These are phyloP conservation scores for Malacosoma neustria DNA, from an alignment of 2,888 invertebrate genomes.

Conservation along the genomic window DNA sequence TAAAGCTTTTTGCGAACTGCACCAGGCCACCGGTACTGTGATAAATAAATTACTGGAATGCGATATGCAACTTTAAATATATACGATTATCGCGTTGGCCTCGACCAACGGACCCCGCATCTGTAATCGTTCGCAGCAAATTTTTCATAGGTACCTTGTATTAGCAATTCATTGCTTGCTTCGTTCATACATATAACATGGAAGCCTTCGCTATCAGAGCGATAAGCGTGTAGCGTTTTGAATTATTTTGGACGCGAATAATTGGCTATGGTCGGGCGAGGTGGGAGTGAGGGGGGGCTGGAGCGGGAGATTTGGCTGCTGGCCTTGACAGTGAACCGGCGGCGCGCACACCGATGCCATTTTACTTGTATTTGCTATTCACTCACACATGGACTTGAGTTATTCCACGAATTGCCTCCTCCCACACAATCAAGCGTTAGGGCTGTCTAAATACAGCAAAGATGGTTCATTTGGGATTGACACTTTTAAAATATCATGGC, in stretches of 20 bases:
- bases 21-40: conserved; percentile 20
- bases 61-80: conserved; percentile 52
- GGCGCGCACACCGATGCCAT: conserved; percentile 50
- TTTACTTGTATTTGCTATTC: conserved; percentile 40
- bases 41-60: conserved; percentile 41
- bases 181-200: conserved; percentile 13
- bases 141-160: conserved; percentile 17
- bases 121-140: conserved; percentile 21
- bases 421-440: conserved; percentile 55
- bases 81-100: conserved; percentile 44
- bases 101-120: conserved; percentile 26
- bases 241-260: conserved; percentile 50
- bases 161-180: conserved; percentile 37
- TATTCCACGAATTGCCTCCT: conserved; percentile 65
- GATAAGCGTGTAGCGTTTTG: conserved; percentile 33
- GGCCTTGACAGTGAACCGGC: conserved; percentile 73
- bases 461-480: no score
- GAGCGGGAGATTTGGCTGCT: conserved; percentile 69
- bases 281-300: conserved; percentile 46
- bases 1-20: conserved; percentile 3
- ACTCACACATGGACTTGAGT: conserved; percentile 42
- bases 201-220: conserved; percentile 29
- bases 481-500: no score
- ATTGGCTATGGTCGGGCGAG: conserved; percentile 43
- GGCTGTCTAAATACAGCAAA: conserved; percentile 33